These are phyloP conservation scores for Hyla sarda DNA, from an alignment of 2,113 vertebrate genomes.

Conservation along the genomic window DNA sequence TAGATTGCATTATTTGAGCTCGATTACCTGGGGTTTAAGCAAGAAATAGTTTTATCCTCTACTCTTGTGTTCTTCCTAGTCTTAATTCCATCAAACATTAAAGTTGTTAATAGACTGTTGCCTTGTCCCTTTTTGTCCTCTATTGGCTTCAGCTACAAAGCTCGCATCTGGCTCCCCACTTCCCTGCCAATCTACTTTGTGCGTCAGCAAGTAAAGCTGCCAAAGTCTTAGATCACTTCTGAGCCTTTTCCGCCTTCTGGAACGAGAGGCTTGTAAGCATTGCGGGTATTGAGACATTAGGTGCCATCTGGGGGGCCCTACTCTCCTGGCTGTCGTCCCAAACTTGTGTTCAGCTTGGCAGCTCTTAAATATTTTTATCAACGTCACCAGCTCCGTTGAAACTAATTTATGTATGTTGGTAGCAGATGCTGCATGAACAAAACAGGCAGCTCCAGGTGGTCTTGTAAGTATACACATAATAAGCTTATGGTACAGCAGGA, in stretches of 20 bases:
- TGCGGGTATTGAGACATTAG: slow-evolving; percentile 47
- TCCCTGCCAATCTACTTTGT: slow-evolving; percentile 54
- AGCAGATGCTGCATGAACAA: slow-evolving; percentile 54
- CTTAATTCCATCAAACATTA: slow-evolving; percentile 15
- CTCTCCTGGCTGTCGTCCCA: slow-evolving; percentile 42
- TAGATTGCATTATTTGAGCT: background rate
- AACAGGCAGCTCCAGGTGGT: slow-evolving; percentile 53
- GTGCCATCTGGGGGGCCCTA: slow-evolving; percentile 54
- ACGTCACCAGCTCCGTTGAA: slow-evolving; percentile 53
- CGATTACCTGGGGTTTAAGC: background rate
- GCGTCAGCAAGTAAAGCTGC: slow-evolving; percentile 59
- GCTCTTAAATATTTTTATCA: slow-evolving; percentile 52
- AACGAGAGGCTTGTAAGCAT: slow-evolving; percentile 42
- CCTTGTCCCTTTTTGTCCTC: slow-evolving; percentile 50
- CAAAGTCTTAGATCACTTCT: slow-evolving; percentile 57
- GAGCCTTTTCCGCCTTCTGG: slow-evolving; percentile 53
- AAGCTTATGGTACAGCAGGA: slow-evolving; percentile 38
- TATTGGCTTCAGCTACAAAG: slow-evolving; percentile 54
- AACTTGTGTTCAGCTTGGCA: slow-evolving; percentile 49
- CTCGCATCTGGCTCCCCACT: slow-evolving; percentile 55
- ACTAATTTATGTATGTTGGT: slow-evolving; percentile 47
- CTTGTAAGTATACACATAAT: slow-evolving; percentile 53
- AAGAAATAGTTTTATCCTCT: background rate
- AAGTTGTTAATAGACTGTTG: slow-evolving; percentile 51
- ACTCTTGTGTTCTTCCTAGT: background rate